Evolutionary conservation across 2,888 invertebrate species (phyloP).

Genomic region (Pogonocherus hispidulus): DNA sequence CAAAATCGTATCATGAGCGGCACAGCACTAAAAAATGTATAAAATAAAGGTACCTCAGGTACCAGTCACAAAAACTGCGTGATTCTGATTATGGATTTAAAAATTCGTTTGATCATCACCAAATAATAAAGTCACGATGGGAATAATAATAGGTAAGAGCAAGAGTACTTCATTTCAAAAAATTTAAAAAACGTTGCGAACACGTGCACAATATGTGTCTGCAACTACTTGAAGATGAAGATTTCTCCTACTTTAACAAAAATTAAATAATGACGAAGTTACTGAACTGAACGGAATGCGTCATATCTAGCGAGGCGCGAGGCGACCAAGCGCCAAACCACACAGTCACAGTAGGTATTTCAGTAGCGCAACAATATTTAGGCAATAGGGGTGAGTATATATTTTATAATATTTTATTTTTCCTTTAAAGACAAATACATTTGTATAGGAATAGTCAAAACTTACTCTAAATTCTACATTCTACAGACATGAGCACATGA

Average conservation of each 20-base stretch:
- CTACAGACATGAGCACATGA: too few relatives aligned
- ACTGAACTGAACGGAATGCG: neutral
- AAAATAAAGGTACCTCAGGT: neutral
- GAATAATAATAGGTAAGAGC: too few relatives aligned
- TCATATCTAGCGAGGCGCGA: too few relatives aligned
- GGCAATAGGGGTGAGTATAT: too few relatives aligned
- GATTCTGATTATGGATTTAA: neutral
- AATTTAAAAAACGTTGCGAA: neutral
- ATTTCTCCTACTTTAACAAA: neutral
- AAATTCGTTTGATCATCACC: neutral
- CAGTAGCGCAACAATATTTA: neutral
- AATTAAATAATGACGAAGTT: neutral
- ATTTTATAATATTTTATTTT: too few relatives aligned
- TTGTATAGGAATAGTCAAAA: too few relatives aligned
- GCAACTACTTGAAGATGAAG: neutral
- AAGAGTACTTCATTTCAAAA: neutral
- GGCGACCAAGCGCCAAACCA: too few relatives aligned
- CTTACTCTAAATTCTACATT: too few relatives aligned
- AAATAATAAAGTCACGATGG: neutral
- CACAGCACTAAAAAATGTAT: conserved; percentile 9
- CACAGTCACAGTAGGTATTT: neutral
- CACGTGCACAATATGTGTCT: neutral
- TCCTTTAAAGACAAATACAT: too few relatives aligned
- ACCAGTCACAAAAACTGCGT: conserved; percentile 13
- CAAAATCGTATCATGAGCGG: conserved; percentile 43